Conservation (phyloP, 2,113 vertebrate genomes). For the Odocoileus hemionus region DNA sequence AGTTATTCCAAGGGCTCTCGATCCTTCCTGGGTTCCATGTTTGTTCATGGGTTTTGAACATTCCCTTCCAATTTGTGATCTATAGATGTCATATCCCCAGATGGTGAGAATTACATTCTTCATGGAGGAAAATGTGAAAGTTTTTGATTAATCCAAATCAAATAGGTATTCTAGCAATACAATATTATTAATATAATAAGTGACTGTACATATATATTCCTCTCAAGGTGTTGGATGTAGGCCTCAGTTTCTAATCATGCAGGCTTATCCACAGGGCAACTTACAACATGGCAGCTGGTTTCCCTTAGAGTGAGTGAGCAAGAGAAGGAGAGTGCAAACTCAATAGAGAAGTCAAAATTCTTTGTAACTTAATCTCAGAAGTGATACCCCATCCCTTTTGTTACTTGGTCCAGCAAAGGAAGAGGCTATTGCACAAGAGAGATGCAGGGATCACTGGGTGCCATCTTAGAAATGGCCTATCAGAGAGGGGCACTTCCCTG, state of each 20-base stretch:
- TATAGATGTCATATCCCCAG: neutral
- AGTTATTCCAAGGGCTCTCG: neutral
- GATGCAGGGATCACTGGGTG: neutral
- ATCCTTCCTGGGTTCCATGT: neutral
- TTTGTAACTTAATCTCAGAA: neutral
- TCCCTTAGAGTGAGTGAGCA: neutral
- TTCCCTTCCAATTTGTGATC: neutral
- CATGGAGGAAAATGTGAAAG: neutral
- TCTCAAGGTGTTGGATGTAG: neutral
- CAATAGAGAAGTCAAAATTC: neutral
- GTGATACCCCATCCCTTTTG: neutral
- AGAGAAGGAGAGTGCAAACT: neutral
- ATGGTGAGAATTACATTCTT: neutral
- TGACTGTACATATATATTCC: neutral
- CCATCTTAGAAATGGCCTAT: neutral
- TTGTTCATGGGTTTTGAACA: neutral
- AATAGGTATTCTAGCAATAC: constrained; percentile 30
- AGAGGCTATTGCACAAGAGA: neutral
- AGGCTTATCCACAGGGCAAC: neutral
- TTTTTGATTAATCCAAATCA: constrained; percentile 11
- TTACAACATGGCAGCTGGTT: neutral
- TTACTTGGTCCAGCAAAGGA: neutral
- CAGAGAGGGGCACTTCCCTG: neutral
- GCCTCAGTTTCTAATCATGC: neutral
- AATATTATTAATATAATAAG: neutral